Conservation (phyloP, 2,797 vertebrate genomes). For the Sandelia bainsii region DNA sequence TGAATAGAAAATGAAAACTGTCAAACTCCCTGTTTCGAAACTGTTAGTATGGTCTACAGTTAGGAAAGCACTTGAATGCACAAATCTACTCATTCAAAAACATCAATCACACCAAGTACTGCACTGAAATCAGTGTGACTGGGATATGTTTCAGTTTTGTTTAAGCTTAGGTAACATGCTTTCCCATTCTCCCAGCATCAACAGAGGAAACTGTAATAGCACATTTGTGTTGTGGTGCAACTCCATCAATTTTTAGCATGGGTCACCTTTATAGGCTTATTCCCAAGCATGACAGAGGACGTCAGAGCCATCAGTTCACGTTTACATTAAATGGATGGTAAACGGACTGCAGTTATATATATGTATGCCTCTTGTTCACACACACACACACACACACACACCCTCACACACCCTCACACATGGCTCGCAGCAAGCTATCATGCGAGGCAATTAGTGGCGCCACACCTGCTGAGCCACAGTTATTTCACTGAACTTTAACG, state of each 20-base stretch:
- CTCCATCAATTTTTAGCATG: too few relatives aligned
- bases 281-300: too few relatives aligned
- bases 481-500: too few relatives aligned
- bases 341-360: not conserved
- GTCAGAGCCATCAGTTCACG: not conserved
- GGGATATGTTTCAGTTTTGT: not conserved
- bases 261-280: too few relatives aligned
- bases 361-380: not conserved
- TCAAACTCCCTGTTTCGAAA: constrained; percentile 41
- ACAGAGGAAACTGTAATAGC: not conserved
- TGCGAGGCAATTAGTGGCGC: too few relatives aligned
- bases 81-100: constrained; percentile 3
- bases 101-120: constrained; percentile 5
- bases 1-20: constrained; percentile 45
- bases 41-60: constrained; percentile 8
- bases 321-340: not conserved
- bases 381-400: not conserved
- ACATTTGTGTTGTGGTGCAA: not conserved
- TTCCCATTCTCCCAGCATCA: not conserved
- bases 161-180: not conserved
- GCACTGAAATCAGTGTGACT: not conserved
- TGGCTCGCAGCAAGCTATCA: too few relatives aligned
- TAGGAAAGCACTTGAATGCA: constrained; percentile 26
- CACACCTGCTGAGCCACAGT: too few relatives aligned
- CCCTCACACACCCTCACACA: too few relatives aligned